Evolutionary conservation across 2,797 vertebrate genomes (phyloP), one percentile per base, ranked within the genome.

Genomic region (Danio aesculapii): DNA sequence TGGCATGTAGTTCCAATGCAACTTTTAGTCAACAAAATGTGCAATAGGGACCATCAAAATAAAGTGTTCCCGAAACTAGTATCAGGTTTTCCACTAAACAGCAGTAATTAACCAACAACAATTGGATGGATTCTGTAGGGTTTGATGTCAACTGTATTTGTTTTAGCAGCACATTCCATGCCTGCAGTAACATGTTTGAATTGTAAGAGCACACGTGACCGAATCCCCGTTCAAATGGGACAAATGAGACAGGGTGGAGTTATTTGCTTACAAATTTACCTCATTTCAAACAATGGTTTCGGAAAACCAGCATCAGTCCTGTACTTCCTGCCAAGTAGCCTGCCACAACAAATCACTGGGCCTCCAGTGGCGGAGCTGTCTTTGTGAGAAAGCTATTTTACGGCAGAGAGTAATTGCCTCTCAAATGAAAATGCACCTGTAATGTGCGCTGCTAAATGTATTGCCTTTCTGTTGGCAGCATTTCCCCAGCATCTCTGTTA

Each of bases 351-450:
- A 77, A 81, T 84, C 83, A 67, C 66, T 55, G 66, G 52, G 10
- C n/a, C 52, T 67, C 21, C 64, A 75, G 59, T 12, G 55, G 69
- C 14, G 44, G 46, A 62, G 61, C 66, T 63, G 55, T 75, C 69
- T 81, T 77, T 77, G 53, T 68, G 41, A 39, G 74, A 69, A 58
- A 70, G 52, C 52, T 57, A 63, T 83, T 85, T 79, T 64, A 82
- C 68, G 21, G 82, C 53, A 39, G 30, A 47, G 68, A 79, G 73
- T 64, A 86, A 84, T 77, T 84, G 70, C 77, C 44, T 81, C 75
- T 84, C 41, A 77, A 83, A 85, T 82, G 79, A 69, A 87, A 86
- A 84, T 71, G 76, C 73, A 78, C 75, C 81, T 80, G 52, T 85
- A 81, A 86, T 82, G 85, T 30, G 62, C 55, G 61, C 67, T 79